These are phyloP conservation scores for Brachionus sp. DNA, from an alignment of 1,140 invertebrate species.

Conservation along the genomic window DNA sequence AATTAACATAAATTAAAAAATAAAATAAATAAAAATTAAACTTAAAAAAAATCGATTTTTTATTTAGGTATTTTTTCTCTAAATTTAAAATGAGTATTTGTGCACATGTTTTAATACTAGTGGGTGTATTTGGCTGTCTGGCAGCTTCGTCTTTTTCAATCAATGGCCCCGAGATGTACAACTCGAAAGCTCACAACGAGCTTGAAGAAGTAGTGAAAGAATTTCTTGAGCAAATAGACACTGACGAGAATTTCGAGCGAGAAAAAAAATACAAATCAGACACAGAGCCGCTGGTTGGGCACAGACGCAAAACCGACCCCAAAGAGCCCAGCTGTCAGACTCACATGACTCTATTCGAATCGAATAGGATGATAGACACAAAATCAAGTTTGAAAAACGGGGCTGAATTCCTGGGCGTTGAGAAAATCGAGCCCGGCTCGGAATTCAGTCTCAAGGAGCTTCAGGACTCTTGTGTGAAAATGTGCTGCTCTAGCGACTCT, in stretches of 20 bases:
- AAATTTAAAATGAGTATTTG: background rate
- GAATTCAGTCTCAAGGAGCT: background rate
- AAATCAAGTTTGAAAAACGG: conserved; percentile 19
- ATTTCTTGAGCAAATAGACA: background rate
- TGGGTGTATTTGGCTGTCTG: background rate
- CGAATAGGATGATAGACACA: background rate
- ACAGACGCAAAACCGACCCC: background rate
- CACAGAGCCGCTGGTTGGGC: background rate
- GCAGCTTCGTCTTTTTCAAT: background rate
- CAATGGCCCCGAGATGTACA: background rate
- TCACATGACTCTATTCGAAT: background rate
- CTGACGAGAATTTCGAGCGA: background rate
- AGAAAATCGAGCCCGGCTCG: background rate
- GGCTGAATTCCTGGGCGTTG: background rate
- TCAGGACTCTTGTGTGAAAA: background rate
- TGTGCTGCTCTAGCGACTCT: background rate
- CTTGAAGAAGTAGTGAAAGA: background rate
- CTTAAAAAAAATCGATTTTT: background rate
- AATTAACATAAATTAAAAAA: too few species aligned
- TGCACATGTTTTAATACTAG: background rate
- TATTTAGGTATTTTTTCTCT: background rate
- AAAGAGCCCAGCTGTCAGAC: background rate
- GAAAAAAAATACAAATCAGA: background rate
- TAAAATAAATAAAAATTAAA: too few species aligned
- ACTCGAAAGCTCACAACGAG: background rate